Percentiles rank a stretch among this genome's conserved stretches.
Evolutionary conservation across 2,797 vertebrate genomes (phyloP).

Genomic region (Nyctibius grandis): DNA sequence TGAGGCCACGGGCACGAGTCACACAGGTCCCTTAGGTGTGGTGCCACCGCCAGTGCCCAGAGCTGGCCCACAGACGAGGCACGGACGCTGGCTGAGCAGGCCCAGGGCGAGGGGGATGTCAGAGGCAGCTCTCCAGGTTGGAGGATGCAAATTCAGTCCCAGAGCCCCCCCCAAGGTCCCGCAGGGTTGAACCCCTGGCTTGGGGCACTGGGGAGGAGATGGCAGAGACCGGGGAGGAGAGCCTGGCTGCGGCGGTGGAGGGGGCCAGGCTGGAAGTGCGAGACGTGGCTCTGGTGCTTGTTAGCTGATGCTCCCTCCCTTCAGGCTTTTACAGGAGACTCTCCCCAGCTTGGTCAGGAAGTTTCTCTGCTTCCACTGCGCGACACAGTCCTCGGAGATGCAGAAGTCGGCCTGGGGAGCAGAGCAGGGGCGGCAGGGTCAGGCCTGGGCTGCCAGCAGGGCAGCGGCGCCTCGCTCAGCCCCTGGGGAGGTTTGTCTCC

Average conservation of each 20-base stretch:
- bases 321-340: constrained; percentile 91
- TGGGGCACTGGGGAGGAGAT: not conserved
- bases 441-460: not conserved
- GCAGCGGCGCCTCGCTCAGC: fast-evolving
- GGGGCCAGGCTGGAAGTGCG: not conserved
- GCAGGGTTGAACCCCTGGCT: not conserved
- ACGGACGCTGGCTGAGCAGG: not conserved
- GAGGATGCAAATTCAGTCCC: not conserved
- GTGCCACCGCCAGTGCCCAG: not conserved
- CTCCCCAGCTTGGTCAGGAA: constrained; percentile 91
- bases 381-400: constrained; percentile 82
- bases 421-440: not conserved
- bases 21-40: not conserved
- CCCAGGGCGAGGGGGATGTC: not conserved
- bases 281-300: not conserved
- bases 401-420: constrained; percentile 83
- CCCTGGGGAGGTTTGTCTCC: not conserved
- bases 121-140: not conserved
- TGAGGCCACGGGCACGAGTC: not conserved
- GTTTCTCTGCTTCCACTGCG: constrained; percentile 90
- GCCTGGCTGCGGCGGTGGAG: not conserved
- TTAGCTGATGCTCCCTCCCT: constrained; percentile 92
- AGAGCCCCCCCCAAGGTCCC: not conserved
- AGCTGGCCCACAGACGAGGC: not conserved
- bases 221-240: not conserved